phyloP scores from a whole-genome alignment of 2,113 vertebrate species.

The Paradisaea rubra region DNA sequence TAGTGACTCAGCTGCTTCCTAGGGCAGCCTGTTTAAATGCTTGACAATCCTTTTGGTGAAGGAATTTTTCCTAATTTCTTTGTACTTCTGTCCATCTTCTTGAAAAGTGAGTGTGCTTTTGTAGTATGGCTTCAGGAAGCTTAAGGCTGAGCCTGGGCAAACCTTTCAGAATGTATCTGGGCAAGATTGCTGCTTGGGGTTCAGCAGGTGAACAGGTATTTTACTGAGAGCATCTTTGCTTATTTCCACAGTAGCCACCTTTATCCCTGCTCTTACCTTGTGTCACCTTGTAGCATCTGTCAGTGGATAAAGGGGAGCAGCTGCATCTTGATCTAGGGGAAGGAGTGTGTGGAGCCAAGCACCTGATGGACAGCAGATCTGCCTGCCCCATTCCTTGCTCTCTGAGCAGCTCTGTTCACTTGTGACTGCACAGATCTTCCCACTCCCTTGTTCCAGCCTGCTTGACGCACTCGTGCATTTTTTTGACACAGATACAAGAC shows the following conservation, averaged over 20 bases:
- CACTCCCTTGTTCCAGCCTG: background rate
- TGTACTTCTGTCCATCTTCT: background rate
- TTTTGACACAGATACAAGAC: background rate
- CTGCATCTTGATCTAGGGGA: background rate
- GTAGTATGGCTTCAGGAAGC: background rate
- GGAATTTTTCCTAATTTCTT: background rate
- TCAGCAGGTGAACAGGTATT: background rate
- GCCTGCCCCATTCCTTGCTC: background rate
- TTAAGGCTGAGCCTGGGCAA: background rate
- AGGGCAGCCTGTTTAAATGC: background rate
- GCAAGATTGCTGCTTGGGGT: background rate
- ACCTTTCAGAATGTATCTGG: background rate
- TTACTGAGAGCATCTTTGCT: background rate
- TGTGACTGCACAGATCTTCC: background rate
- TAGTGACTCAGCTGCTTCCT: background rate
- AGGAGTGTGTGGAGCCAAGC: background rate
- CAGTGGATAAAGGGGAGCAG: background rate
- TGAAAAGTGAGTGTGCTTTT: background rate
- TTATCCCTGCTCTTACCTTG: background rate
- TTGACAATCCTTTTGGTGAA: background rate
- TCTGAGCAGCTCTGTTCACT: background rate
- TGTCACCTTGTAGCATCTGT: background rate
- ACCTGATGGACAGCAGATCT: background rate
- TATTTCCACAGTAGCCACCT: background rate
- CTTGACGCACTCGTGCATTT: rapidly evolving